phyloP scores from a whole-genome alignment of 2,888 invertebrate species.

The Oeneis ivallda region DNA sequence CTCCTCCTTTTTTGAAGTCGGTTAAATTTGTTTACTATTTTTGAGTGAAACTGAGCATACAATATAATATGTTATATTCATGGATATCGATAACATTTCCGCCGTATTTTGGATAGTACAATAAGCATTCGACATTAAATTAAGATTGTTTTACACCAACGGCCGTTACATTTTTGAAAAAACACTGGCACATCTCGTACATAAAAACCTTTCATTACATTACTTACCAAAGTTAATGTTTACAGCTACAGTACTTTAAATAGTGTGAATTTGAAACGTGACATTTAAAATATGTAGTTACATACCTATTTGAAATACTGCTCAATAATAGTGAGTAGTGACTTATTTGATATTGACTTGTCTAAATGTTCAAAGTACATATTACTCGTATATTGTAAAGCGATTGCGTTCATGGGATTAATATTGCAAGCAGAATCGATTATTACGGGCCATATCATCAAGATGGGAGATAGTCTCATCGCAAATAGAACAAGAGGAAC shows the following conservation, averaged over 20 bases:
- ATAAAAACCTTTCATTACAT: too few relatives aligned
- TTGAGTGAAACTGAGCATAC: background rate
- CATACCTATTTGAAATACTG: background rate
- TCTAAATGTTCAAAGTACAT: conserved; percentile 16
- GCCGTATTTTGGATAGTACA: background rate
- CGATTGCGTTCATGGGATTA: conserved; percentile 25
- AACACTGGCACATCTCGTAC: too few relatives aligned
- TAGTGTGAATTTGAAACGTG: too few relatives aligned
- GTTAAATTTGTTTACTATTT: too few relatives aligned
- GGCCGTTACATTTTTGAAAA: too few relatives aligned
- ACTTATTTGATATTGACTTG: background rate
- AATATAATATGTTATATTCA: too few relatives aligned
- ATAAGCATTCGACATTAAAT: background rate
- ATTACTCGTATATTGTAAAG: conserved; percentile 20
- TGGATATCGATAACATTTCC: background rate
- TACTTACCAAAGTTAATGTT: too few relatives aligned
- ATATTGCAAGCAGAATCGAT: conserved; percentile 26
- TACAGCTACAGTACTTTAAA: too few relatives aligned
- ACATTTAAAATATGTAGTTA: background rate
- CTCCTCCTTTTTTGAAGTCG: too few relatives aligned
- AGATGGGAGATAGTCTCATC: conserved; percentile 31
- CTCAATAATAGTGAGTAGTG: background rate
- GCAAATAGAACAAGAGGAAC: conserved; percentile 36
- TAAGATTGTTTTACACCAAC: background rate
- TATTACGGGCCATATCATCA: conserved; percentile 24